Base-by-base conservation (phyloP, 2,888 invertebrate genomes). In the Halictus ligatus region DNA sequence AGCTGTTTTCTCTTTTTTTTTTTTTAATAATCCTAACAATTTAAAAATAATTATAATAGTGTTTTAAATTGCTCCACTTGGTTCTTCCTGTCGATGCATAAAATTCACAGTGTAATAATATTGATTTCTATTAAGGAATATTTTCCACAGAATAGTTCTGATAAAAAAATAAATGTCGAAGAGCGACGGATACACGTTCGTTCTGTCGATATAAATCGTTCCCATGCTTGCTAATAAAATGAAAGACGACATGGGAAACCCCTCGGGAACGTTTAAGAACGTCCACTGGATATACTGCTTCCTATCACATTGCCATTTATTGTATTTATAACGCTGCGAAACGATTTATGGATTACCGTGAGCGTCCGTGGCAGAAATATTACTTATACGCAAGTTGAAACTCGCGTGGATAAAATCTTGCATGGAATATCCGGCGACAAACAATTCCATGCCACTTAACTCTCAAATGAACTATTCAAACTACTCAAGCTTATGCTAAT, bases 161-260 rank as follows among this genome's bases (percentile, higher is more conserved):
- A 21, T 10, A 10, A 21, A 54, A 54, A 54, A 54, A 54, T 50
- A 50, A 18, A 50, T 7, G 18, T 50, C 50, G 50, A 6, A 60
- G 3, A 29, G 25, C 60, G 21, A 60, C 15, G 60, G 60, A 60
- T 6, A 60, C 5, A 25, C 18, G 67, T 29, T 18, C 8, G 35
- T 67, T 15, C 3, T 67, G 8, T 67, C 67, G 67, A 15, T 18
- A 43, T 21, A 21, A 21, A 69, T 69, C 40, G 40, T 35, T 21
- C 43, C 8, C 67, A 35, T 21, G 21, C n/a, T 40, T 3, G 21
- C 40, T 40, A 29, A 48, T 48, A 25, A 48, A 48, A 73, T 29
- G 73, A 48, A 48, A 73, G 73, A 73, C 25, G 73, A 73, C 73
- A 50, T 10, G 48, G 25, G 73, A 73, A 73, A 46, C 72, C 72